Evolutionary conservation across 2,888 invertebrate species (phyloP).

Genomic region (Caenorhabditis wallacei): DNA sequence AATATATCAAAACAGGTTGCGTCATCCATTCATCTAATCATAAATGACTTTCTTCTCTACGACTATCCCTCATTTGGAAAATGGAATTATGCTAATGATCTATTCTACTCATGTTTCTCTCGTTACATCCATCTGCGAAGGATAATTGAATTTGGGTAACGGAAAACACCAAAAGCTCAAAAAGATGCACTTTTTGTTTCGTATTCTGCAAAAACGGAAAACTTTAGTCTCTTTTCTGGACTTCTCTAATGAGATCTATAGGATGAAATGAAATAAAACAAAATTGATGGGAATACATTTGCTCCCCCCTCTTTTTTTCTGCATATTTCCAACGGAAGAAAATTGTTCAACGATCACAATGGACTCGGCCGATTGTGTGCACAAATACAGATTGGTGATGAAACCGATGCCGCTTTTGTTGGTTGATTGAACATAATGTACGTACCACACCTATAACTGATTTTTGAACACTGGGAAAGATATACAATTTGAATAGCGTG

Average conservation of each 20-base stretch:
- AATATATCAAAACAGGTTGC: slow-evolving; percentile 37
- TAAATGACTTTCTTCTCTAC: slow-evolving; percentile 2
- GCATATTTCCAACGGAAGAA: not conserved
- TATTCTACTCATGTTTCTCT: slow-evolving; percentile 32
- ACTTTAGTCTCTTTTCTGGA: slow-evolving; percentile 19
- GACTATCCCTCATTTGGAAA: too few species aligned
- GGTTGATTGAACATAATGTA: slow-evolving; percentile 27
- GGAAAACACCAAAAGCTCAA: slow-evolving; percentile 24
- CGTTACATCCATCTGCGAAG: slow-evolving; percentile 23
- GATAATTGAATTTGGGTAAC: slow-evolving; percentile 42
- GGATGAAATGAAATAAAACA: slow-evolving; percentile 1
- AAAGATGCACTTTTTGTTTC: slow-evolving; percentile 26
- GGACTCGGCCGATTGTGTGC: slow-evolving; percentile 37
- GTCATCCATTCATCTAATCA: slow-evolving; percentile 46
- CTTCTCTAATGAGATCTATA: slow-evolving; percentile 30
- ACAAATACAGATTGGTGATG: slow-evolving; percentile 37
- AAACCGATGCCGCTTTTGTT: slow-evolving; percentile 35
- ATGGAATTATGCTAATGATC: slow-evolving; percentile 58
- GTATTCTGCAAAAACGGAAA: not conserved
- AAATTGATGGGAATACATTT: slow-evolving; percentile 11
- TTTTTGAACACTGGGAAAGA: slow-evolving; percentile 1
- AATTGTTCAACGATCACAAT: slow-evolving; percentile 49
- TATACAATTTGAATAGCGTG: too few species aligned
- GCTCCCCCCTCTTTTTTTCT: slow-evolving; percentile 1
- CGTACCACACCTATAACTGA: slow-evolving; percentile 26